Percentiles rank a stretch among this genome's conserved stretches.
Conservation (phyloP, 2,113 vertebrate genomes). For the Limnothrissa miodon region DNA sequence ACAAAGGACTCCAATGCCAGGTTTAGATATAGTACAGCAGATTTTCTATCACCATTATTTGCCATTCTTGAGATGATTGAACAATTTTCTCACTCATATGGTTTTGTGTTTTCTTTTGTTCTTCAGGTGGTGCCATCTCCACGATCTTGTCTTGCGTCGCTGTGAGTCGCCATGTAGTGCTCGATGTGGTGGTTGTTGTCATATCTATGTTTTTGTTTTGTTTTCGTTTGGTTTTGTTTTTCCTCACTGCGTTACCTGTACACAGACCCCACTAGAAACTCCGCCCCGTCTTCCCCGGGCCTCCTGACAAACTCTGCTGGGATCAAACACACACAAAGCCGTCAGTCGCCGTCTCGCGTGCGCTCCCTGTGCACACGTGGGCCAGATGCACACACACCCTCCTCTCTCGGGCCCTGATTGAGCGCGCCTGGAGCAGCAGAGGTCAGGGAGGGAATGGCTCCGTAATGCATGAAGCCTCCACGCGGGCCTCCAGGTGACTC, state of each 20-base stretch:
- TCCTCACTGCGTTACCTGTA: constrained; percentile 72
- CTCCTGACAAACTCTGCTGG: constrained; percentile 87
- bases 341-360: neutral
- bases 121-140: constrained; percentile 74
- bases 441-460: neutral
- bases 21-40: constrained; percentile 86
- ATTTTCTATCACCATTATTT: constrained; percentile 43
- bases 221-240: neutral
- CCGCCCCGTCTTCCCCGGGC: constrained; percentile 85
- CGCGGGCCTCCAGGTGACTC: neutral
- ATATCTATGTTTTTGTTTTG: neutral
- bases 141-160: constrained; percentile 28
- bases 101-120: constrained; percentile 43
- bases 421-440: neutral
- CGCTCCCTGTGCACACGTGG: neutral
- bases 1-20: constrained; percentile 59
- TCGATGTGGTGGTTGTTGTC: constrained; percentile 72
- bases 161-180: constrained; percentile 68
- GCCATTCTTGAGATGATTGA: constrained; percentile 77
- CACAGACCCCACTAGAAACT: constrained; percentile 84
- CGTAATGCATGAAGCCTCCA: neutral
- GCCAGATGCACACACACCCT: neutral
- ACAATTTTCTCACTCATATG: constrained; percentile 46
- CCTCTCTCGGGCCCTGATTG: neutral
- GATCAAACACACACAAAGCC: constrained; percentile 45